Evolutionary conservation across 2,888 invertebrate species (phyloP), one percentile per base, ranked within the genome.

Genomic region (Limenitis arthemis): DNA sequence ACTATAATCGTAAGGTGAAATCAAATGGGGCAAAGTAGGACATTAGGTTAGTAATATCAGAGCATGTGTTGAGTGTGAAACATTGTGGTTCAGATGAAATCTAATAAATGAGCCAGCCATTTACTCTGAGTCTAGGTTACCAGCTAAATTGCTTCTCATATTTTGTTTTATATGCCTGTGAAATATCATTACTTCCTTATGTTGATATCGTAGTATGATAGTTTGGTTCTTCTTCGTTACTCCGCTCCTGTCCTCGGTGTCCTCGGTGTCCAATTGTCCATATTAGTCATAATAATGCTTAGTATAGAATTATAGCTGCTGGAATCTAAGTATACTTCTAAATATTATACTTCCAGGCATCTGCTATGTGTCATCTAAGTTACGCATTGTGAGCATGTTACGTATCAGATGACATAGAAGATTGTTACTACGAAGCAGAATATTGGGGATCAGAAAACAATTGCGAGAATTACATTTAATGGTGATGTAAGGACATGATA

Each of bases 351-450:
- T 20, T 4, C 20, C 20, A 20, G 2, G 20, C 20, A 4, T 11
- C n/a, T 38, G 7, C 20, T 11, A 38, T 38, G 38, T 38, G n/a
- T 6, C 38, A 11, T n/a, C n/a, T n/a, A n/a, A n/a, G n/a, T n/a
- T n/a, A n/a, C n/a, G n/a, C n/a, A n/a, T n/a, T n/a, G n/a, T n/a
- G n/a, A n/a, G n/a, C n/a, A n/a, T n/a, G n/a, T n/a, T n/a, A n/a
- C n/a, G n/a, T n/a, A n/a, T n/a, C 11, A 68, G 88, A 89, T 55
- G 77, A 83, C 49, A 64, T 90, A 54, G 80, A 87, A 12, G 83
- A 86, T 51, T 79, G 73, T 54, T 88, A 86, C 64, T 86, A 87
- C 61, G 85, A 89, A 64, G 91, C 91, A 8, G 90, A 90, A 69
- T 79, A 81, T 55, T 69, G 73, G 52, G 90, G 90, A 12, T 63